These are phyloP conservation scores for Cyanoliseus patagonus DNA, from an alignment of 2,113 vertebrate species.

Conservation along the genomic window DNA sequence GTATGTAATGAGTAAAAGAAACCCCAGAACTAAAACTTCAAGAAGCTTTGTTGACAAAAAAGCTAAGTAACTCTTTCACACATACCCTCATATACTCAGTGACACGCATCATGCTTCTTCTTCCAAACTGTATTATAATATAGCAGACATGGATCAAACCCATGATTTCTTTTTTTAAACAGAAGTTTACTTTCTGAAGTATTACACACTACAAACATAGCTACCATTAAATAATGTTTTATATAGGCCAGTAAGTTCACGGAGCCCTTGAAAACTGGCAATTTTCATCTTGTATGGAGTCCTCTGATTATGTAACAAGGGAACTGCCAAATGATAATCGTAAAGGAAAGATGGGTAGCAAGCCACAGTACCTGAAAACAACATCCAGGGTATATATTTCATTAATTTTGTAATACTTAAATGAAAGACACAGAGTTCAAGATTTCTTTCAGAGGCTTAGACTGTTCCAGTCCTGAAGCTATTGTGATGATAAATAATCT, in stretches of 20 bases:
- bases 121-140: neutral
- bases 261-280: neutral
- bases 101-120: neutral
- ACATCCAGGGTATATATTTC: neutral
- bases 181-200: conserved; percentile 8
- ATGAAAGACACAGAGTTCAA: neutral
- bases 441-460: neutral
- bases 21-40: neutral
- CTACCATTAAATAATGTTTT: neutral
- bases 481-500: neutral
- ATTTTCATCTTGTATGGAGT: neutral
- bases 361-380: neutral
- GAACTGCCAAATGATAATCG: neutral
- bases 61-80: too few relatives aligned
- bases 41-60: neutral
- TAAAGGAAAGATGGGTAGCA: neutral
- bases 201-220: neutral
- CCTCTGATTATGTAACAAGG: neutral
- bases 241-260: neutral
- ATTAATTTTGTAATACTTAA: neutral
- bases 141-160: neutral
- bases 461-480: neutral
- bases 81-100: neutral
- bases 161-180: neutral
- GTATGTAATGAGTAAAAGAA: neutral